Percentiles rank a stretch among this genome's conserved stretches.
Conservation (phyloP, 2,113 vertebrate genomes). For the Zosterops borbonicus region DNA sequence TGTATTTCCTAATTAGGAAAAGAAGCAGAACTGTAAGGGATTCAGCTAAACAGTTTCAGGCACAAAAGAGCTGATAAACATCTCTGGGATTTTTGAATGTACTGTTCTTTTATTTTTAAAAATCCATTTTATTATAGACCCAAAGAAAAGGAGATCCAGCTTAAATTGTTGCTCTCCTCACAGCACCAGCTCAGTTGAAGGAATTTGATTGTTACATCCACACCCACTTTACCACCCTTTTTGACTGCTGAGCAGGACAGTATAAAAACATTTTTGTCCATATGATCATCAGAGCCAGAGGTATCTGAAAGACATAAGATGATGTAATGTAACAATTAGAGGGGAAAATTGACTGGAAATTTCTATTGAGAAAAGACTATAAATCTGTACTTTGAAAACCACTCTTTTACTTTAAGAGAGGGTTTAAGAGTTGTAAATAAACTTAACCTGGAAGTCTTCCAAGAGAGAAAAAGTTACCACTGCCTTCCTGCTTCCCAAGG, state of each 20-base stretch:
- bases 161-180: neutral
- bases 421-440: neutral
- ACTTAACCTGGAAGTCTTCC: neutral
- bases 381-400: neutral
- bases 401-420: neutral
- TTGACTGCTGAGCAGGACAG: neutral
- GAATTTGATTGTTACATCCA: neutral
- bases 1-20: constrained; percentile 69
- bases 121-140: neutral
- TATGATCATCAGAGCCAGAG: neutral
- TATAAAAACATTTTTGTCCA: neutral
- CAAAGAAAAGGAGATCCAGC: neutral
- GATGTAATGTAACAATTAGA: neutral
- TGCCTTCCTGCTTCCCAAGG: neutral
- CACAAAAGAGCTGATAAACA: neutral
- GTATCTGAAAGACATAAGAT: neutral
- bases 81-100: neutral
- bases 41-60: neutral
- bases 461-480: neutral
- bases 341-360: neutral
- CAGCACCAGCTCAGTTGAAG: neutral
- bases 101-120: neutral
- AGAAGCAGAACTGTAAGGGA: neutral
- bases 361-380: neutral
- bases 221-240: neutral